Base-by-base conservation (phyloP, 2,888 invertebrate genomes). In the Drosophila mimetica region DNA sequence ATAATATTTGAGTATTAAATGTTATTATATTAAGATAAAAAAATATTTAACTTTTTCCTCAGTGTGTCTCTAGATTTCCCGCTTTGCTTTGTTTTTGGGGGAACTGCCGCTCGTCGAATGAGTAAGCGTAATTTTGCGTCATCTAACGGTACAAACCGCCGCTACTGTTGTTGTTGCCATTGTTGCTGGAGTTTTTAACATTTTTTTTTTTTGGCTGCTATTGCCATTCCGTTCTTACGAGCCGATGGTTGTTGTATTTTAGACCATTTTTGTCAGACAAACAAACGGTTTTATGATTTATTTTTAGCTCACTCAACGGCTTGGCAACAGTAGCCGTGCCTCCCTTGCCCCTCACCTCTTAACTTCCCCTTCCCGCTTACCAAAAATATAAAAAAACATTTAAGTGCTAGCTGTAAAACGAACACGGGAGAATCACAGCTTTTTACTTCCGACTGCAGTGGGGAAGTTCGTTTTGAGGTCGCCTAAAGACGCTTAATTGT, bases 121-220 rank as follows among this genome's bases (percentile, higher is more conserved):
- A 89, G 86, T 86, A 83, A 88, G 86, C 88, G 76, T 76, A 86
- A 84, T 82, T 89, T 83, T 81, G 81, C 88, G 88, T 86, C 89
- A 89, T 76, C 75, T 89, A 89, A 89, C 88, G 85, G 89, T 77
- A 80, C 57, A 76, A 77, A 59, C 77, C 74, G 83, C 80, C 71
- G 86, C 84, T 88, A 77, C 75, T 83, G 80, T 77, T 81, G 83
- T 74, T 81, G 79, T 74, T 51, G 54, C 32, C 51, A 50, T 55
- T 55, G 52, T 79, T 74, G 79, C 37, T 69, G 32, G 47, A 50
- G 58, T 34, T 28, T 32, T 65, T 59, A 28, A n/a, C n/a, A 41
- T 34, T 41, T 42, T 67, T 75, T 71, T 59, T 63, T 82, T 83
- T 71, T 61, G 72, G 72, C 71, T 77, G 69, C 41, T 65, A 74